Conservation (phyloP, 2,113 vertebrate species). For the Engraulis encrasicolus region DNA sequence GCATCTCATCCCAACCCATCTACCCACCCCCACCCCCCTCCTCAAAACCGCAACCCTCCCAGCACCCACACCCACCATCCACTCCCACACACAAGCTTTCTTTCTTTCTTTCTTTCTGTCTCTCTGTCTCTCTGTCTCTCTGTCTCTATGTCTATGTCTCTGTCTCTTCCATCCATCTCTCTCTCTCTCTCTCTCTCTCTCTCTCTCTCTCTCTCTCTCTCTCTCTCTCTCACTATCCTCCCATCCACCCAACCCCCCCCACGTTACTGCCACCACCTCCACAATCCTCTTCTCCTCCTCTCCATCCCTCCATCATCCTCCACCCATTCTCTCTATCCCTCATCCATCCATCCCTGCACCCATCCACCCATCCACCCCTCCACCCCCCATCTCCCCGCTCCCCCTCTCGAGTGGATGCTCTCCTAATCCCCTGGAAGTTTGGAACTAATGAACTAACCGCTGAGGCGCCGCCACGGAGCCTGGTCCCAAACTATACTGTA, state of each 20-base stretch:
- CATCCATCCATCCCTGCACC: slow-evolving; percentile 68
- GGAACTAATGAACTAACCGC: slow-evolving; percentile 99
- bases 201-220: no score
- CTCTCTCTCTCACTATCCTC: no score
- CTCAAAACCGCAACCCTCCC: no score
- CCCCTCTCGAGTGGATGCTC: slow-evolving; percentile 83
- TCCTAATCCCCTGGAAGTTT: slow-evolving; percentile 96
- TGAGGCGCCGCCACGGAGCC: slow-evolving; percentile 94
- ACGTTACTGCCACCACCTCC: no score
- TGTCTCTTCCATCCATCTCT: no score
- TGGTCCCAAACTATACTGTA: slow-evolving; percentile 99
- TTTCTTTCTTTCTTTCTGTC: no score
- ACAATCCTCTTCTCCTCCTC: no score
- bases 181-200: no score
- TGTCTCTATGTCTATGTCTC: no score
- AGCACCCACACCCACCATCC: slow-evolving; percentile 62
- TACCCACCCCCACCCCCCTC: slow-evolving; percentile 69
- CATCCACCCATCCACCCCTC: slow-evolving; percentile 70
- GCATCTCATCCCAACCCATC: slow-evolving; percentile 41
- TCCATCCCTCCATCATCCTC: slow-evolving; percentile 69
- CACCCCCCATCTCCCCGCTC: slow-evolving; percentile 81
- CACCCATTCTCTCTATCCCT: slow-evolving; percentile 81
- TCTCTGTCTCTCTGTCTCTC: no score
- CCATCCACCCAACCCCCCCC: slow-evolving; percentile 72
- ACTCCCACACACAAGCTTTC: no score